Conservation (phyloP, 2,113 vertebrate genomes). For the Lycocorax pyrrhopterus region DNA sequence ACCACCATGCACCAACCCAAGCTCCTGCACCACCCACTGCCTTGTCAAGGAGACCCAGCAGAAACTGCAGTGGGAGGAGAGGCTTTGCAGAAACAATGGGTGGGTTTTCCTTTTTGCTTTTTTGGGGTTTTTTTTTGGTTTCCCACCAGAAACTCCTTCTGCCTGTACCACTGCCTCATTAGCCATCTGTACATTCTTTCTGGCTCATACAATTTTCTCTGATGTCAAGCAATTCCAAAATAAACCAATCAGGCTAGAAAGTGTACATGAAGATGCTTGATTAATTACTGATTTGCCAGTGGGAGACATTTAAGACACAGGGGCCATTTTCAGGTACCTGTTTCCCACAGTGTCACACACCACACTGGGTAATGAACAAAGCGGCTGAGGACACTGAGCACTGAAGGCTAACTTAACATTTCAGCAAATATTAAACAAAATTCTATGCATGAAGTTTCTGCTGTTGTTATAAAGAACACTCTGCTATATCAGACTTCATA, state of each 20-base stretch:
- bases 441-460: not conserved
- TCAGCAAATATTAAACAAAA: not conserved
- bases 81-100: not conserved
- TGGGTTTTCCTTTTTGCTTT: not conserved
- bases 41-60: not conserved
- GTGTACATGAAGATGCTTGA: too few species aligned
- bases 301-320: not conserved
- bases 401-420: not conserved
- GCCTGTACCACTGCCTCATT: not conserved
- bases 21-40: not conserved
- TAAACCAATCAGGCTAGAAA: not conserved
- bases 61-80: not conserved
- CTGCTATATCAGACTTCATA: not conserved
- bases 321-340: not conserved
- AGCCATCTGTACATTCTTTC: not conserved
- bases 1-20: not conserved
- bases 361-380: not conserved
- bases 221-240: not conserved
- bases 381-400: not conserved
- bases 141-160: not conserved
- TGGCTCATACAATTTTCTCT: not conserved
- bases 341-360: not conserved
- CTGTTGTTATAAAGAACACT: not conserved
- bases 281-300: not conserved
- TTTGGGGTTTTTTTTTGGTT: not conserved